phyloP scores from a whole-genome alignment of 2,797 vertebrate genomes.

The Melanotaenia pygmaea region DNA sequence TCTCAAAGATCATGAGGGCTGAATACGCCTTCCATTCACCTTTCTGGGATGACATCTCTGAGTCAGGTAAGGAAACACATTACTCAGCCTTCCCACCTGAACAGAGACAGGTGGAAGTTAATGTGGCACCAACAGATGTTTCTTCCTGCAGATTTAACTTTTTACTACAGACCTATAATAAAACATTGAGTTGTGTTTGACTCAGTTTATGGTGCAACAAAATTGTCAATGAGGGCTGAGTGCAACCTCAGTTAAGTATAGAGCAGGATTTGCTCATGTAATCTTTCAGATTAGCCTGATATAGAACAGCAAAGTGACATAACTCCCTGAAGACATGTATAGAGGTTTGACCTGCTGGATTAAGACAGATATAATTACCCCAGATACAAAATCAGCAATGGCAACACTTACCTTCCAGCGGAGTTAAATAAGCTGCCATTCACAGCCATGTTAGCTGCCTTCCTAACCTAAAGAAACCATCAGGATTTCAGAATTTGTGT shows the following conservation, averaged over 20 bases:
- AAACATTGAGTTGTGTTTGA: not conserved
- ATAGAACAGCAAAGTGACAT: constrained; percentile 20
- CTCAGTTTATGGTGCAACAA: not conserved
- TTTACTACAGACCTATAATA: too few species aligned
- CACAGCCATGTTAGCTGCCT: not conserved
- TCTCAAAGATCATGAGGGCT: constrained; percentile 93
- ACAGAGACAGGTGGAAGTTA: not conserved
- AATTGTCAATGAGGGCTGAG: not conserved
- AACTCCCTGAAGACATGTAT: not conserved
- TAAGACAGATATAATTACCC: constrained; percentile 23
- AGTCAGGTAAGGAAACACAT: constrained; percentile 84
- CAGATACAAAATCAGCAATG: not conserved
- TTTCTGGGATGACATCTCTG: constrained; percentile 95
- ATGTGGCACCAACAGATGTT: not conserved
- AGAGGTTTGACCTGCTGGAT: constrained; percentile 45
- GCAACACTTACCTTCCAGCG: not conserved
- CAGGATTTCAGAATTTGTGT: not conserved
- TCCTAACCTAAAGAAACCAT: not conserved
- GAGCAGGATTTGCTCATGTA: constrained; percentile 26
- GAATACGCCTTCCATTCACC: constrained; percentile 93
- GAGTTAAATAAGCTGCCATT: constrained; percentile 8
- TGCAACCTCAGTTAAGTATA: not conserved
- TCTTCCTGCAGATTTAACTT: too few species aligned
- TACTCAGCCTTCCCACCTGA: not conserved
- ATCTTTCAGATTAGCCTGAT: constrained; percentile 30